Percentiles rank a stretch among this genome's conserved stretches.
These are phyloP conservation scores for Magallana nippona DNA, from an alignment of 2,888 invertebrate genomes.

Conservation along the genomic window DNA sequence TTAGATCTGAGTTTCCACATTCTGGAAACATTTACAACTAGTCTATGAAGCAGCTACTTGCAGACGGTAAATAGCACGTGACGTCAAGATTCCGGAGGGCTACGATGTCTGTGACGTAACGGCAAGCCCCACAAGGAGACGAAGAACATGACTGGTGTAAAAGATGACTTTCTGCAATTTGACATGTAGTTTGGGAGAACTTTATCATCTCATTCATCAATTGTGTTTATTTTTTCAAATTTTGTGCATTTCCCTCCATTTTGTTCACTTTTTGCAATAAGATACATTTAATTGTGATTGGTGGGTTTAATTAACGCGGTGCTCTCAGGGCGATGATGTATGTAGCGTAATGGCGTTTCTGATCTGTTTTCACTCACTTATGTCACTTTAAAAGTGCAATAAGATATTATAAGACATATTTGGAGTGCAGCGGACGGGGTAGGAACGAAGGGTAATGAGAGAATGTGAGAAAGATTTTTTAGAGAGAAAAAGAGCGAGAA, in stretches of 20 bases:
- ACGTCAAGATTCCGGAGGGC: background rate
- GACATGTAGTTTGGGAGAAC: background rate
- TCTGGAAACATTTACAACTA: conserved; percentile 4
- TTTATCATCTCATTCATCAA: background rate
- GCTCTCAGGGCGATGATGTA: conserved; percentile 25
- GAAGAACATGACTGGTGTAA: background rate
- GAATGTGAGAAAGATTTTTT: conserved; percentile 38
- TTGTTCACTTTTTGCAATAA: conserved; percentile 23
- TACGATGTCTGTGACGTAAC: background rate
- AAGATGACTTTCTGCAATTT: background rate
- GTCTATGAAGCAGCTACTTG: conserved; percentile 6
- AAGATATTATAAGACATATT: background rate
- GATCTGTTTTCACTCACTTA: conserved; percentile 12
- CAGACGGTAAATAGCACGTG: background rate
- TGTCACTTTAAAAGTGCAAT: conserved; percentile 32
- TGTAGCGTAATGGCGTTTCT: conserved; percentile 10
- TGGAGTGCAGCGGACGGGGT: conserved; percentile 16
- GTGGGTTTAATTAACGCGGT: conserved; percentile 21
- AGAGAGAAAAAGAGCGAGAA: conserved; percentile 43
- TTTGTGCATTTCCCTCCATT: background rate
- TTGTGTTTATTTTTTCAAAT: background rate
- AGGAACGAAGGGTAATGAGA: conserved; percentile 2
- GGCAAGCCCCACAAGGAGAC: background rate
- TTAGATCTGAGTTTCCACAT: conserved; percentile 25
- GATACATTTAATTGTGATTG: conserved; percentile 2